These are phyloP conservation scores for Euleptes europaea DNA, from an alignment of 2,113 vertebrate genomes.

Conservation along the genomic window DNA sequence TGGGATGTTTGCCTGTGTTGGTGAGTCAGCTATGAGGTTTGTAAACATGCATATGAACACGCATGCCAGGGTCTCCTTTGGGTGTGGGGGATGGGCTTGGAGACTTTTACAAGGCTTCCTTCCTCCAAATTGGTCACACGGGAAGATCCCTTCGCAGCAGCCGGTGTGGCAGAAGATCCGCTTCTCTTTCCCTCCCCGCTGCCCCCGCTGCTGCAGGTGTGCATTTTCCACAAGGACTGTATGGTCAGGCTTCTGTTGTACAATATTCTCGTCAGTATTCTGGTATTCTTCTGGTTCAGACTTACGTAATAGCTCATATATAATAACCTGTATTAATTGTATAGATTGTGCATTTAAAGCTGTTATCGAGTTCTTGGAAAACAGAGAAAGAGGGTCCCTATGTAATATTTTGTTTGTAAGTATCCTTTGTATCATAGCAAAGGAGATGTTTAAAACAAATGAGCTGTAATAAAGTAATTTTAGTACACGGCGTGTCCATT, in stretches of 20 bases:
- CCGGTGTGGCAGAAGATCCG: constrained; percentile 69
- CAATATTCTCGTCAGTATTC: constrained; percentile 96
- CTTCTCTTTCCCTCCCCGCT: background rate
- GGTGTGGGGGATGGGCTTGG: background rate
- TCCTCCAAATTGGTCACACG: constrained; percentile 59
- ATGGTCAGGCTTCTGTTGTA: constrained; percentile 86
- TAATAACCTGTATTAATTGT: constrained; percentile 99
- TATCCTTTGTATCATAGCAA: constrained; percentile 96
- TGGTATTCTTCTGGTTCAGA: constrained; percentile 87
- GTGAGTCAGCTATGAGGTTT: background rate
- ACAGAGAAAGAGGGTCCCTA: constrained; percentile 88
- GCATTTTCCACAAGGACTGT: constrained; percentile 79
- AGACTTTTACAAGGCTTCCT: constrained; percentile 39
- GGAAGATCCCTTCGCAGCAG: constrained; percentile 66
- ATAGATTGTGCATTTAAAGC: constrained; percentile 97
- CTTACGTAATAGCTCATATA: constrained; percentile 92
- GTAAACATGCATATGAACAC: rapidly evolving
- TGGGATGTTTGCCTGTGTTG: too few species aligned
- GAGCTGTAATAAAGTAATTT: constrained; percentile 99
- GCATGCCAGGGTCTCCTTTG: background rate
- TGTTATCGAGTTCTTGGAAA: constrained; percentile 93
- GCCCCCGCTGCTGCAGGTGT: constrained; percentile 68
- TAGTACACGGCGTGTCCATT: constrained; percentile 84
- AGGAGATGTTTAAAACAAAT: constrained; percentile 94
- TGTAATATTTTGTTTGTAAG: constrained; percentile 99